Base-by-base conservation (phyloP, 2,113 vertebrate species). In the Epinephelus cyanopodus region DNA sequence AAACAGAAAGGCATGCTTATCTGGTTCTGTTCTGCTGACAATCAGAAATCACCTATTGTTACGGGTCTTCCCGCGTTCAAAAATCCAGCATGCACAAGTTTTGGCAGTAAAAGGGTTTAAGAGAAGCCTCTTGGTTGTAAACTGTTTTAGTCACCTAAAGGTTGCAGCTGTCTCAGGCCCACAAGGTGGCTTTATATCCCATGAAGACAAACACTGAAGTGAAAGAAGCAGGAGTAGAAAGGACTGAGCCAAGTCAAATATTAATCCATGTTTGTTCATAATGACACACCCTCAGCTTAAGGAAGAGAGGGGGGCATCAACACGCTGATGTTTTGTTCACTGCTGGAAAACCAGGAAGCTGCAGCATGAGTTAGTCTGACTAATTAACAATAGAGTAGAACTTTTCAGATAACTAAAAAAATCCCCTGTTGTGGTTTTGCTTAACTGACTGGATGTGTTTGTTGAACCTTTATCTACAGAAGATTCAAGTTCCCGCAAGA, bases 261-360 rank as follows among this genome's bases (percentile, higher is more conserved):
- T 94, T 92, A 94, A 94, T 86, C 90, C 62, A 57, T 87, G 87
- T 93, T 89, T 93, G 92, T 90, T 92, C 84, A 86, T 84, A 72
- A 86, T 15, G 94, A 87, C 95, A 95, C 95, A 74, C 95, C 95
- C 90, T 92, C 61, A 72, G 62, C 81, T 82, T 65, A 90, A 84
- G 81, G 64, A 75, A 71, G 64, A 39, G 53, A 80, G 50, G 77
- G 81, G 66, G 82, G 27, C 56, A 83, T 85, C 67, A 42, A 67
- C 42, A 54, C 14, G 8, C 61, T 63, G 54, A 72, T 33, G 23
- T 66, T 52, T 45, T 57, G 64, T 74, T 74, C 67, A 66, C 17
- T 47, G 2, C 17, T 57, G 67, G 42, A 72, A 84, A 87, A 81
- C 78, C 60, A 79, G 57, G 50, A 74, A 77, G 71, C 81, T 78